Percentiles rank a stretch among this genome's conserved stretches.
Evolutionary conservation across 1,140 invertebrate species (phyloP).

Genomic region (Penaeus indicus): DNA sequence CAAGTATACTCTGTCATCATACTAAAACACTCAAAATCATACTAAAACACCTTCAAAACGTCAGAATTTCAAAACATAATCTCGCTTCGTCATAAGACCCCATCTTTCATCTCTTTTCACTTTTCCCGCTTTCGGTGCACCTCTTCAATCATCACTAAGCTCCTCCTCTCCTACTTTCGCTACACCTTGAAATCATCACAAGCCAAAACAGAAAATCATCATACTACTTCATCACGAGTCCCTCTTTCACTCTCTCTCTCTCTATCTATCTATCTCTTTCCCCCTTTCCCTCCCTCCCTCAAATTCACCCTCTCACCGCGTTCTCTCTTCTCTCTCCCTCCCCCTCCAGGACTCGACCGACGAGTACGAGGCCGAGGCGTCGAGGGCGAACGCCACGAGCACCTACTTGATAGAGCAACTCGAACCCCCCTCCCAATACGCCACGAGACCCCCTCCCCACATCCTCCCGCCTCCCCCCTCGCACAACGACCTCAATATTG

Average conservation of each 20-base stretch:
- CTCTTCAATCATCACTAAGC: too few relatives aligned
- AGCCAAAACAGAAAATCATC: background rate
- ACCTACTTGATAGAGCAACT: constrained; percentile 66
- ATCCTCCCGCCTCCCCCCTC: constrained; percentile 55
- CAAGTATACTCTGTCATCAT: too few relatives aligned
- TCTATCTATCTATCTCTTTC: background rate
- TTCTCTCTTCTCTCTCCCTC: background rate
- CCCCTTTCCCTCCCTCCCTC: background rate
- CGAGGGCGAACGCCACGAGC: constrained; percentile 52
- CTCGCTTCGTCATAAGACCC: too few relatives aligned
- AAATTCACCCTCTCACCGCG: background rate
- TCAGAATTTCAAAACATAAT: too few relatives aligned
- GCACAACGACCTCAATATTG: constrained; percentile 59
- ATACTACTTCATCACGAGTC: background rate
- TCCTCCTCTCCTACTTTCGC: too few relatives aligned
- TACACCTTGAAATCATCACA: too few relatives aligned
- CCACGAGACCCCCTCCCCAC: constrained; percentile 53
- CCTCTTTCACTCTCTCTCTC: background rate
- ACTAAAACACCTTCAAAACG: too few relatives aligned
- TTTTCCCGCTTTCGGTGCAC: too few relatives aligned
- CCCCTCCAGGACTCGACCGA: constrained; percentile 61
- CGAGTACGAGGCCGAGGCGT: constrained; percentile 59
- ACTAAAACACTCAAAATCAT: too few relatives aligned
- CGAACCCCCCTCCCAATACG: constrained; percentile 65
- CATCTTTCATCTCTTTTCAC: too few relatives aligned